Evolutionary conservation across 2,113 vertebrate genomes (phyloP), one percentile per base, ranked within the genome.

Genomic region (Oncorhynchus mykiss): DNA sequence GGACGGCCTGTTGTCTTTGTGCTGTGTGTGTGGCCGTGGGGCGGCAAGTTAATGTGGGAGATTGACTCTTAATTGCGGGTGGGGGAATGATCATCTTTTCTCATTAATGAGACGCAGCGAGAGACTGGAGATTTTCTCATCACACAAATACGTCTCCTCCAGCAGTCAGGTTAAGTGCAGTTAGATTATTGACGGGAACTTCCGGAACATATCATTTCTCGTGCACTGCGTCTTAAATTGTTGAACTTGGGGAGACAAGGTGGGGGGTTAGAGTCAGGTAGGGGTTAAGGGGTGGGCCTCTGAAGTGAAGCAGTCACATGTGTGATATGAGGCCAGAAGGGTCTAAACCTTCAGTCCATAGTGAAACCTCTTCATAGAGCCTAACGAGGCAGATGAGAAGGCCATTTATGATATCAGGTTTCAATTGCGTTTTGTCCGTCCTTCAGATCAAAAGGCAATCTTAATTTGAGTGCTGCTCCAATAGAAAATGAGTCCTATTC

Each of bases 341-440:
- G 75, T 66, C 83, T 82, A 77, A 60, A 12, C 80, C 71, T 73
- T 70, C 70, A 11, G 75, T 71, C 64, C 79, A 75, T 75, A 78
- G 69, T 83, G 83, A 89, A 87, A 85, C 82, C 84, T 88, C 83
- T 88, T 85, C 88, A 82, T 75, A 70, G 80, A 77, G 79, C 78
- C 91, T 93, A 93, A 94, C 90, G 80, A 93, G 88, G 89, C 90
- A 90, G 91, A 94, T 88, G 90, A 93, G 88, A 87, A 87, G 87
- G 76, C 84, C 88, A 80, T 92, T 93, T 93, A 91, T 88, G 84
- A 89, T 92, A 91, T 94, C 91, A 73, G n/a, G 69, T 94, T 93
- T 91, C 93, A 90, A 92, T 93, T 91, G 86, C 85, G 85, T 89
- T 91, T 88, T 84, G 85, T 89, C 88, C 89, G 72, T 82, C 86